Evolutionary conservation across 2,113 vertebrate genomes (phyloP).

Genomic region (Notothenia coriiceps): DNA sequence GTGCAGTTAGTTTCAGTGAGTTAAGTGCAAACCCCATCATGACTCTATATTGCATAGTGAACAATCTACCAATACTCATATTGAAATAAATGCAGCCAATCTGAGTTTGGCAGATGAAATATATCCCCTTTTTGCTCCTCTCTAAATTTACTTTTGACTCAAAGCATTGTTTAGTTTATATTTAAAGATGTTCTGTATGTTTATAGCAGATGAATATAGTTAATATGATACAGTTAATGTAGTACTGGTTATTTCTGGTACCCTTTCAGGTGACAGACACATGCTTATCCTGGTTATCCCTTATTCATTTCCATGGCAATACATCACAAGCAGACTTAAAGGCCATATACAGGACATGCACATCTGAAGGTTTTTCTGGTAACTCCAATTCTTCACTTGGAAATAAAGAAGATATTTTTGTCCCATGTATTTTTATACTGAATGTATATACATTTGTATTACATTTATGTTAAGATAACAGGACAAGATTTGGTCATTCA

Average conservation of each 20-base stretch:
- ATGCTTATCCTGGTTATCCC: not conserved
- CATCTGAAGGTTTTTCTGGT: not conserved
- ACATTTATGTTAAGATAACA: no score
- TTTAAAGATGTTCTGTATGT: not conserved
- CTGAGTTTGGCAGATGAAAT: not conserved
- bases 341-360: not conserved
- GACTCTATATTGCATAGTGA: not conserved
- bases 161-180: not conserved
- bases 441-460: no score
- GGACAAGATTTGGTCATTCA: not conserved
- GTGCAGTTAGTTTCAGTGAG: conserved; percentile 18
- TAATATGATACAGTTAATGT: not conserved
- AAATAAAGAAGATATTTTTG: not conserved
- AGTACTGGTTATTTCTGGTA: not conserved
- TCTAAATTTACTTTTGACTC: not conserved
- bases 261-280: no score
- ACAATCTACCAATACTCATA: no score
- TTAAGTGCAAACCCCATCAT: conserved; percentile 25
- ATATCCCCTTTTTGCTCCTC: not conserved
- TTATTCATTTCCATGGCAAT: not conserved
- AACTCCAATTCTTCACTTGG: not conserved
- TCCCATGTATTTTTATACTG: not conserved
- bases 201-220: not conserved
- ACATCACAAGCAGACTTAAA: not conserved
- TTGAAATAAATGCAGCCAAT: no score